Evolutionary conservation across 1,140 invertebrate species (phyloP).

Genomic region (Bombus confusus): DNA sequence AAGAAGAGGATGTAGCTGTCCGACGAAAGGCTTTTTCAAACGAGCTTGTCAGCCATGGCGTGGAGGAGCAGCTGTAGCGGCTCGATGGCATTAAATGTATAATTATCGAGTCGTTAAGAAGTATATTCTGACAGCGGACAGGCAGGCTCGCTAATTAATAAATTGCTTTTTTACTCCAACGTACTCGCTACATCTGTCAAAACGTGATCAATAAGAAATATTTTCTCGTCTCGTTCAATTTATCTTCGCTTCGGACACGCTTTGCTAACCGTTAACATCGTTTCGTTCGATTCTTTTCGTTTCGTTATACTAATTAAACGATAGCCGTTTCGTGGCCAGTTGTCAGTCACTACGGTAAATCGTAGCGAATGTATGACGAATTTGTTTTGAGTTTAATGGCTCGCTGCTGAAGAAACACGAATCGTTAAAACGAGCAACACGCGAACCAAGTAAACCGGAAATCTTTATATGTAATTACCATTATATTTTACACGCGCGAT

Average conservation of each 20-base stretch:
- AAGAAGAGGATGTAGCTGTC: conserved; percentile 30
- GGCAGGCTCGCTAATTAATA: conserved; percentile 60
- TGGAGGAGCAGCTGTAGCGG: conserved; percentile 58
- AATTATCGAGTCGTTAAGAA: conserved; percentile 69
- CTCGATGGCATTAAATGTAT: conserved; percentile 64
- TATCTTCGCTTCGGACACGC: background rate
- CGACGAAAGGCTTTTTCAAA: conserved; percentile 58
- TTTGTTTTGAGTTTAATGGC: too few relatives aligned
- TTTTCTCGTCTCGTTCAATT: conserved; percentile 17
- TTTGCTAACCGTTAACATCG: background rate
- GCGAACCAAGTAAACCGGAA: too few relatives aligned
- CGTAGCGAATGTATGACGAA: too few relatives aligned
- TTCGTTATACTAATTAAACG: conserved; percentile 5
- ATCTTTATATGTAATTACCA: too few relatives aligned
- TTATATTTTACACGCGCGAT: too few relatives aligned
- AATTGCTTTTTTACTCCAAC: conserved; percentile 52
- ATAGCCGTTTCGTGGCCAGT: background rate
- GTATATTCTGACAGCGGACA: conserved; percentile 55
- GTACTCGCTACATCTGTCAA: conserved; percentile 34
- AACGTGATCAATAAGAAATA: conserved; percentile 44
- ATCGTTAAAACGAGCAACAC: too few relatives aligned
- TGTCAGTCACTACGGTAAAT: background rate
- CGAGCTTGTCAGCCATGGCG: conserved; percentile 51
- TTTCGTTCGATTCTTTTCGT: conserved; percentile 1
- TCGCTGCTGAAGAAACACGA: too few relatives aligned